phyloP scores from a whole-genome alignment of 2,888 invertebrate genomes.

The Cephus sareptanus region DNA sequence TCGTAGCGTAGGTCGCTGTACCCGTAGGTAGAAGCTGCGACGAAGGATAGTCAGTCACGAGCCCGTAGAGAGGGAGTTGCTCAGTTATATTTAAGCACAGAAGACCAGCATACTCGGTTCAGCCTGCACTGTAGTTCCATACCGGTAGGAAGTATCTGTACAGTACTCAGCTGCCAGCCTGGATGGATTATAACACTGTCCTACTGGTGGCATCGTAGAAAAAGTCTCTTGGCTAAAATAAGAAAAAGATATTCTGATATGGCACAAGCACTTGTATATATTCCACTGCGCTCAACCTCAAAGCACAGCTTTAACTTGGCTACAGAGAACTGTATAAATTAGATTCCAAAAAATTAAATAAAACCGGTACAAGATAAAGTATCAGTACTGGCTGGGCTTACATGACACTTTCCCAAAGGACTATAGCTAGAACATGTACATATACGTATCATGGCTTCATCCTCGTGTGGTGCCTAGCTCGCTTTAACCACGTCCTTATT shows the following conservation, averaged over 20 bases:
- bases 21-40: constrained; percentile 38
- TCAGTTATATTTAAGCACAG: background rate
- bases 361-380: no score
- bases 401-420: background rate
- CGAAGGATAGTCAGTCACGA: background rate
- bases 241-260: background rate
- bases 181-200: background rate
- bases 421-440: background rate
- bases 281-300: background rate
- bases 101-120: background rate
- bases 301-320: background rate
- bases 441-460: background rate
- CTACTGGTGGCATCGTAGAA: background rate
- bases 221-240: background rate
- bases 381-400: background rate
- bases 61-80: background rate
- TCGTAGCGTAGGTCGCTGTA: constrained; percentile 40
- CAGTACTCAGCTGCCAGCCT: background rate
- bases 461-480: background rate
- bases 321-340: background rate
- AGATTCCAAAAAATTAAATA: background rate
- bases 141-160: background rate
- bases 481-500: constrained; percentile 30
- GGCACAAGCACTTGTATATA: background rate
- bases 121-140: background rate